Evolutionary conservation across 2,113 vertebrate species (phyloP).

Genomic region (Centrocercus urophasianus): DNA sequence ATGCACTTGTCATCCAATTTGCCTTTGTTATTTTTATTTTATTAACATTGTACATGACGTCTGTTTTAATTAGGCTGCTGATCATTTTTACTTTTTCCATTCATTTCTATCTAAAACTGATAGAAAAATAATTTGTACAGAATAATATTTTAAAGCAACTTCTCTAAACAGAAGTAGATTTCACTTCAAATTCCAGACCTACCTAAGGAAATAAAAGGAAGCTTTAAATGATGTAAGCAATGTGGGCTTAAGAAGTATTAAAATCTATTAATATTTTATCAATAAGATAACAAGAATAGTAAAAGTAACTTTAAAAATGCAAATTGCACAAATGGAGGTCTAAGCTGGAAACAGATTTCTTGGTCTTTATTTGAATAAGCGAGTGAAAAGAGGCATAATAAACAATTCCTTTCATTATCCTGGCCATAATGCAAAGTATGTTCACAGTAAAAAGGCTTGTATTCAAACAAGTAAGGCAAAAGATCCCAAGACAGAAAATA

Average conservation of each 20-base stretch:
- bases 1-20: neutral
- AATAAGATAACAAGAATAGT: neutral
- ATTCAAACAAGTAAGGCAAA: neutral
- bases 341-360: neutral
- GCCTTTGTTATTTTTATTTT: neutral
- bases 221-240: neutral
- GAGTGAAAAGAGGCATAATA: neutral
- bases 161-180: neutral
- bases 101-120: neutral
- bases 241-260: neutral
- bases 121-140: neutral
- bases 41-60: neutral
- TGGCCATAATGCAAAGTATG: neutral
- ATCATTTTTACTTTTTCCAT: neutral
- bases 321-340: neutral
- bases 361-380: neutral
- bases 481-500: neutral
- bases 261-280: neutral
- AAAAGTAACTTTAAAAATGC: neutral
- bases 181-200: neutral
- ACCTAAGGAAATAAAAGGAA: neutral
- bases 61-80: neutral
- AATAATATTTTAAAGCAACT: neutral
- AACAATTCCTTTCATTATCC: neutral
- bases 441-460: neutral